A percentile compares a stretch with the other conserved stretches of the same genome.
These are phyloP conservation scores for Promerops cafer DNA, from an alignment of 2,113 vertebrate species.

Conservation along the genomic window DNA sequence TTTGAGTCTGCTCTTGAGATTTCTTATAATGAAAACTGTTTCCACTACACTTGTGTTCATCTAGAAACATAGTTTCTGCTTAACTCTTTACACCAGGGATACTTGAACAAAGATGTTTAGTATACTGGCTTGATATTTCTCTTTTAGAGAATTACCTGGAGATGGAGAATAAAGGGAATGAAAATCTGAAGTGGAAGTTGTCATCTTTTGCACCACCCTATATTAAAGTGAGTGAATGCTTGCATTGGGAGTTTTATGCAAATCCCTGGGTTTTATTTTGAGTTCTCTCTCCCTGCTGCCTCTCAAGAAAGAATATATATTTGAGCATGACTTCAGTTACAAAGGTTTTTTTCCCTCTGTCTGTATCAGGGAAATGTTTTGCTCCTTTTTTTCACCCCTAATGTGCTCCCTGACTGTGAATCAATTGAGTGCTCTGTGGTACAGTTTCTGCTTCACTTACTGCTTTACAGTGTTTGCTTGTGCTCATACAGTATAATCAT, in stretches of 20 bases:
- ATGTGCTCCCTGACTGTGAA: not conserved
- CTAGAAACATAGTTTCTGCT: not conserved
- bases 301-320: not conserved
- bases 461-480: not conserved
- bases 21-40: not conserved
- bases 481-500: not conserved
- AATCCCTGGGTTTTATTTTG: not conserved
- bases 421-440: not conserved
- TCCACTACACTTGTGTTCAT: not conserved
- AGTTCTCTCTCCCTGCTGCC: not conserved
- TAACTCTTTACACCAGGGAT: not conserved
- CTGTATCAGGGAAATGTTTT: not conserved
- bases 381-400: not conserved
- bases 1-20: not conserved
- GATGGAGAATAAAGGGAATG: slow-evolving; percentile 81
- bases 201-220: slow-evolving; percentile 92
- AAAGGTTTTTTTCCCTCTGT: not conserved
- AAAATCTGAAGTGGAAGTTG: slow-evolving; percentile 85
- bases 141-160: slow-evolving; percentile 78
- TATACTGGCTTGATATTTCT: not conserved
- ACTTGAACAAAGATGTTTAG: not conserved
- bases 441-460: not conserved
- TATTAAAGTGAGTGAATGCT: slow-evolving; percentile 81
- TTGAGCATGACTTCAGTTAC: not conserved
- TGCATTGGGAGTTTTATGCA: not conserved